Conservation (phyloP, 2,113 vertebrate genomes). For the Syngnathus floridae region DNA sequence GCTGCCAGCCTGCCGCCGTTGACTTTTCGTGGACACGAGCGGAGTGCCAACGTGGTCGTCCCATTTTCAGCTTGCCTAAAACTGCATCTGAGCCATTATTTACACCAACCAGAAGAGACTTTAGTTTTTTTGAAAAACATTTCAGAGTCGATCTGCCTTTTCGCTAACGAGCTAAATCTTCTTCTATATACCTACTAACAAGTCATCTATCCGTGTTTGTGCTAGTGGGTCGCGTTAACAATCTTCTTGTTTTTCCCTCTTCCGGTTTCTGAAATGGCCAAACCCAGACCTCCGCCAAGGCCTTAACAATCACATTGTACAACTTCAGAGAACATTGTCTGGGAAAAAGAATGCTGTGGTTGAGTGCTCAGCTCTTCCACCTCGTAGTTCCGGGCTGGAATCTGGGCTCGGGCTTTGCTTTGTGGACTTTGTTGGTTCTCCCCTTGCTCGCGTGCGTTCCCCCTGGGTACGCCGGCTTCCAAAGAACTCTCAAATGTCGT, state of each 20-base stretch:
- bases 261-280: constrained; percentile 2
- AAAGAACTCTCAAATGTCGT: neutral
- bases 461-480: neutral
- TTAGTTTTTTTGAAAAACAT: constrained; percentile 50
- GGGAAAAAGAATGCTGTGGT: neutral
- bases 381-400: neutral
- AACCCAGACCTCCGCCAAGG: neutral
- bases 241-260: constrained; percentile 57
- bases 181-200: constrained; percentile 38
- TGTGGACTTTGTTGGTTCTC: neutral
- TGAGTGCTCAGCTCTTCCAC: neutral
- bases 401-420: neutral
- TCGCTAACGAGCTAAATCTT: constrained; percentile 27
- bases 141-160: constrained; percentile 63
- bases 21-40: constrained; percentile 3
- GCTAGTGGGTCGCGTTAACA: constrained; percentile 65
- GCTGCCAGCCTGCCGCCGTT: constrained; percentile 1
- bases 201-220: constrained; percentile 58
- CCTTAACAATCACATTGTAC: neutral
- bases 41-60: neutral
- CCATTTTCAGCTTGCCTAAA: constrained; percentile 50
- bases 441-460: neutral
- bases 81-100: constrained; percentile 75
- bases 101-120: constrained; percentile 50
- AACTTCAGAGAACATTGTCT: neutral